Evolutionary conservation across 2,113 vertebrate genomes (phyloP).

Genomic region (Hippopotamus amphibius): DNA sequence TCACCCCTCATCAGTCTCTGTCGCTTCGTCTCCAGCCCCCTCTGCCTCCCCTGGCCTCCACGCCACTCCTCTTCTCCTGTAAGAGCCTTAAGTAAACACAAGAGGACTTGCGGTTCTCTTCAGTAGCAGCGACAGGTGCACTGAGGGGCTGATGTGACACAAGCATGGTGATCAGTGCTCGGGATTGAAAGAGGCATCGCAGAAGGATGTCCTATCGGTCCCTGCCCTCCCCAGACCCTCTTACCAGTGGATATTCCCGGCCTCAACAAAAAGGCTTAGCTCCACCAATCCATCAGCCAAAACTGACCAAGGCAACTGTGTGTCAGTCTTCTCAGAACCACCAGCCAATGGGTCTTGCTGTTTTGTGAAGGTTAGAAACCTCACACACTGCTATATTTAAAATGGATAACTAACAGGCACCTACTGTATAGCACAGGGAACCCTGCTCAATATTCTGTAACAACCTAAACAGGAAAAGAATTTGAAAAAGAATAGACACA

Average conservation of each 20-base stretch:
- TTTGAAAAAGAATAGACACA: too few species aligned
- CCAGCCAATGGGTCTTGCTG: accelerated
- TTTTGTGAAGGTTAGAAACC: not conserved
- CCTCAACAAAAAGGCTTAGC: not conserved
- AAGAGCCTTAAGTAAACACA: not conserved
- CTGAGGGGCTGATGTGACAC: not conserved
- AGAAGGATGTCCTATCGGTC: not conserved
- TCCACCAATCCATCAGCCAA: too few species aligned
- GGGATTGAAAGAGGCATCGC: accelerated
- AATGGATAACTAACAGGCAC: too few species aligned
- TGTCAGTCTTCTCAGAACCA: not conserved
- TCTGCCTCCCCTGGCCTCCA: not conserved
- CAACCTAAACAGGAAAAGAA: too few species aligned
- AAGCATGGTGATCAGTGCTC: accelerated
- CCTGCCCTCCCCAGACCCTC: not conserved
- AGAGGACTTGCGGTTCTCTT: not conserved
- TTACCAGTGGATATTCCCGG: not conserved
- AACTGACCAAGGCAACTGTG: not conserved
- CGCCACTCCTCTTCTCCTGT: accelerated
- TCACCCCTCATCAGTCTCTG: not conserved
- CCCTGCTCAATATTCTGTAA: too few species aligned
- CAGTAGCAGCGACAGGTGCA: not conserved
- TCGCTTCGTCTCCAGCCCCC: accelerated
- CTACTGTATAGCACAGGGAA: too few species aligned
- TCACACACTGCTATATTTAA: too few species aligned